phyloP scores from a whole-genome alignment of 1,140 invertebrate genomes.

The Drosophila simulans region DNA sequence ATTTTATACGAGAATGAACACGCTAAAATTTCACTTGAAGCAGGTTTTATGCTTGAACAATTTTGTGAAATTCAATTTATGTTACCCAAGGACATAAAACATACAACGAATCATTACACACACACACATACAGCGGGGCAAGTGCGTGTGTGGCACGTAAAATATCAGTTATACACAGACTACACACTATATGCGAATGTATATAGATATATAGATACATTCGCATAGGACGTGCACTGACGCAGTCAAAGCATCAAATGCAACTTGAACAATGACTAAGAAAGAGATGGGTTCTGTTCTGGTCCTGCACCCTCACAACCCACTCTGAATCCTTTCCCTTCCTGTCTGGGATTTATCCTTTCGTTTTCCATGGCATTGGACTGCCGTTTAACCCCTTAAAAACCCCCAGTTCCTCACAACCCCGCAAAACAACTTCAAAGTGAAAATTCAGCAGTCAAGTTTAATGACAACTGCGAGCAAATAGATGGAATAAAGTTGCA shows the following conservation, averaged over 20 bases:
- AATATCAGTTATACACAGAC: constrained; percentile 74
- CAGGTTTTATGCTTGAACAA: constrained; percentile 82
- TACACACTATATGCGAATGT: constrained; percentile 36
- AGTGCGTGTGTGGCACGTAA: constrained; percentile 65
- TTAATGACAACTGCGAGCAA: constrained; percentile 69
- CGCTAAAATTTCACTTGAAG: constrained; percentile 81
- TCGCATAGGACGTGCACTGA: constrained; percentile 67
- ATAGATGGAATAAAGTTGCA: constrained; percentile 49
- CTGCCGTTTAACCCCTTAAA: constrained; percentile 17
- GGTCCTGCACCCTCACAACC: background rate
- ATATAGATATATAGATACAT: constrained; percentile 26
- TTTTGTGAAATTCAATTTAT: constrained; percentile 83
- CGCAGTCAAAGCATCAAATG: constrained; percentile 80
- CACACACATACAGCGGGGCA: constrained; percentile 30
- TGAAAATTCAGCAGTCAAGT: constrained; percentile 67
- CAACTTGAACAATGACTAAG: constrained; percentile 56
- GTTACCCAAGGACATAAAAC: constrained; percentile 82
- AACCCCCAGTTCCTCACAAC: background rate
- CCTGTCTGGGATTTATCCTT: constrained; percentile 72
- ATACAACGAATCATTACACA: constrained; percentile 81
- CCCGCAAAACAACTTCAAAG: constrained; percentile 69
- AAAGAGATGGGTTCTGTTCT: constrained; percentile 24
- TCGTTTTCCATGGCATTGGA: constrained; percentile 73
- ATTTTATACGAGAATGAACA: constrained; percentile 81
- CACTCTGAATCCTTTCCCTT: constrained; percentile 16